phyloP scores from a whole-genome alignment of 2,797 vertebrate genomes.

The Perodicticus potto region DNA sequence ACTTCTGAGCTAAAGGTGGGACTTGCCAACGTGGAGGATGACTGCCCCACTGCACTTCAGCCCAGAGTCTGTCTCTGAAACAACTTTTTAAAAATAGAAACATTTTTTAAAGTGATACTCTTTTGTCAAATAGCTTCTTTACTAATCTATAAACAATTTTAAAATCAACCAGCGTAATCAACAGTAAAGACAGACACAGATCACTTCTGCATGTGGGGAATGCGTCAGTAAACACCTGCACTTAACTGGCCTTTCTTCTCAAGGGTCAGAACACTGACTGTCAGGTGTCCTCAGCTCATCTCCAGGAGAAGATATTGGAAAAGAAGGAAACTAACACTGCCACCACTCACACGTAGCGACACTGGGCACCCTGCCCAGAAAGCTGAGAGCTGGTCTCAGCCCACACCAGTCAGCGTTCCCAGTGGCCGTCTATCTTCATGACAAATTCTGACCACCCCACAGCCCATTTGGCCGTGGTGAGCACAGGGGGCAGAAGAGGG shows the following conservation, averaged over 20 bases:
- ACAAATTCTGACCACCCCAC: slow-evolving; percentile 76
- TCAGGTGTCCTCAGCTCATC: slow-evolving; percentile 16
- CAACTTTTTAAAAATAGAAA: neutral
- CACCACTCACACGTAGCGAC: neutral
- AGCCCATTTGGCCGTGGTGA: slow-evolving; percentile 76
- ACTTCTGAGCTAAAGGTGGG: neutral
- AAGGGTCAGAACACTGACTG: neutral
- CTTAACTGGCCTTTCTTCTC: neutral
- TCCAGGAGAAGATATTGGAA: neutral
- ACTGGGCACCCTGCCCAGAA: neutral
- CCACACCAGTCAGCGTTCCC: slow-evolving; percentile 55
- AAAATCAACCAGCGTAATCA: neutral
- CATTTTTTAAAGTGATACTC: neutral
- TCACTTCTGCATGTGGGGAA: neutral
- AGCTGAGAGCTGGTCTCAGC: slow-evolving; percentile 53
- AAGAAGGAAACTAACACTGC: neutral
- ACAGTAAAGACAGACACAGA: neutral
- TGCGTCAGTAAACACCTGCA: neutral
- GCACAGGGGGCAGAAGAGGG: slow-evolving; percentile 70
- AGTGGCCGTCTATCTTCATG: slow-evolving; percentile 74
- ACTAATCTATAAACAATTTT: neutral
- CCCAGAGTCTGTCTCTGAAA: neutral
- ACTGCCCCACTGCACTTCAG: neutral
- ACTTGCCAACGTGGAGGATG: too few relatives aligned
- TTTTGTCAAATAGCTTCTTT: neutral